Evolutionary conservation across 2,888 invertebrate genomes (phyloP), one percentile per base, ranked within the genome.

Genomic region (Leuctra nigra): DNA sequence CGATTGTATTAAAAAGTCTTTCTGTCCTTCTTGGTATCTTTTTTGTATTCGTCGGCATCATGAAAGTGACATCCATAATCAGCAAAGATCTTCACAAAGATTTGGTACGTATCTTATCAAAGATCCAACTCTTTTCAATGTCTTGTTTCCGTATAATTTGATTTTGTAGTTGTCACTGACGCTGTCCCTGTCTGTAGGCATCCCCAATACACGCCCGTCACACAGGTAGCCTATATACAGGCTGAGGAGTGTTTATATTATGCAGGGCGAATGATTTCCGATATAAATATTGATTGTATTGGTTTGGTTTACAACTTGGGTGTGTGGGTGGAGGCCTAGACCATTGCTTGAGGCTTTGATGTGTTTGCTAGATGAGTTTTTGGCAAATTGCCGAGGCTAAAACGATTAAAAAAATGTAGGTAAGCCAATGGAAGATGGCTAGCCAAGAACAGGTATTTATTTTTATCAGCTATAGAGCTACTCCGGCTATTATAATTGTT

Each of bases 31-130:
- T 96, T 69, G 96, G 96, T 60, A 77, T 95, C 66, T 96, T 96
- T 77, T 96, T 96, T 73, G 84, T 96, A 68, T 94, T 96, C 72
- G 91, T 95, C 63, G 96, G 96, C 58, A 84, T 89, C 58, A 86
- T 96, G 69, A 96, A 96, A 76, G 75, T 96, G 62, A 89, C 94
- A 61, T 92, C 93, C 63, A 82, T 87, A 66, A 83, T 96, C 64
- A 95, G 92, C 67, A 91, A 91, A 78, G 96, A 96, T 74, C 81
- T 96, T 61, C 95, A 96, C 73, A 93, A 91, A 79, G 95, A 96
- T 76, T 81, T 96, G 86, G 95, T 95, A 75, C 84, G 87, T 74
- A 58, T 57, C 39, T 54, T 52, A 62, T 62, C 59, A 24, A n/a
- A n/a, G n/a, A n/a, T n/a, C n/a, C n/a, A n/a, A n/a, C n/a, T n/a